Conservation (phyloP, 2,797 vertebrate species). For the Nannoperca australis region DNA sequence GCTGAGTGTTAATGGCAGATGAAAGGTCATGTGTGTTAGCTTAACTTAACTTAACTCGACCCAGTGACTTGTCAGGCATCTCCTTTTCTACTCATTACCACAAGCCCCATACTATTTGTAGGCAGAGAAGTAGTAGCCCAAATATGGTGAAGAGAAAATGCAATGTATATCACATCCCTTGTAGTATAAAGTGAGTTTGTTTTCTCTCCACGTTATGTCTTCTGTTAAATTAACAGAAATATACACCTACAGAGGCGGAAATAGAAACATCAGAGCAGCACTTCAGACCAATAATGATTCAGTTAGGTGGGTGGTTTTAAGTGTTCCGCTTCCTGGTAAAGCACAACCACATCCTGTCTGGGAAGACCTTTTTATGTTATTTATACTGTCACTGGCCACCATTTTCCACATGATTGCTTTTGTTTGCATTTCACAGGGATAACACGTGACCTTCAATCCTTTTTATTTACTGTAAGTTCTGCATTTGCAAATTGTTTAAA, state of each 20-base stretch:
- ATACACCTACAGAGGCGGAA: not conserved
- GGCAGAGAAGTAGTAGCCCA: not conserved
- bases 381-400: constrained; percentile 12
- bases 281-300: not conserved
- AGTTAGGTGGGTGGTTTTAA: not conserved
- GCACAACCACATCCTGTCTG: constrained; percentile 32
- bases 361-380: not conserved
- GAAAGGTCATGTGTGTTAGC: constrained; percentile 49
- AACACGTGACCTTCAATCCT: constrained; percentile 22
- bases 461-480: not conserved
- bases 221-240: constrained; percentile 13
- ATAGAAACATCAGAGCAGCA: not conserved
- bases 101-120: constrained; percentile 33
- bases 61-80: constrained; percentile 2
- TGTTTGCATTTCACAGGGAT: constrained; percentile 56
- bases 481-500: constrained; percentile 14
- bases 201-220: not conserved
- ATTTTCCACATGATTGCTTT: constrained; percentile 24
- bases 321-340: constrained; percentile 3
- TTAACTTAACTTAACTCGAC: constrained; percentile 41
- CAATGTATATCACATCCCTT: constrained; percentile 13
- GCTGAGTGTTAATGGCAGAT: constrained; percentile 39
- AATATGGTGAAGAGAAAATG: constrained; percentile 25
- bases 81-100: constrained; percentile 10
- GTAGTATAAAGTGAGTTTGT: not conserved